Conservation (phyloP, 2,888 invertebrate species). For the Cyaniris semiargus region DNA sequence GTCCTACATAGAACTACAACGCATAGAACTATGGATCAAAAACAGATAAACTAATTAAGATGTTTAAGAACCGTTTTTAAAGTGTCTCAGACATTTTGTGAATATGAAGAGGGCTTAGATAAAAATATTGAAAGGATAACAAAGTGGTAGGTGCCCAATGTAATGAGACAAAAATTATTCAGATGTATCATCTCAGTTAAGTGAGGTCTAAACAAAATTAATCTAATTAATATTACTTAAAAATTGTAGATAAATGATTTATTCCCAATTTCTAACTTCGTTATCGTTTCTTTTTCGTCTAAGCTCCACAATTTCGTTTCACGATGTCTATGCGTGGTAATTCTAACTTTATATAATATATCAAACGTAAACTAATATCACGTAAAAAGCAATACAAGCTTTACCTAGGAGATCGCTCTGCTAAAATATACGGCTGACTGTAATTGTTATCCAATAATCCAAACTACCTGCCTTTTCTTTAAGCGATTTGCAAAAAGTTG, state of each 20-base stretch:
- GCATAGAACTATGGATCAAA: constrained; percentile 26
- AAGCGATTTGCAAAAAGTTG: neutral
- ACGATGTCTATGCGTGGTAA: constrained; percentile 4
- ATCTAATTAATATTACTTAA: too few species aligned
- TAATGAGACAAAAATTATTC: too few species aligned
- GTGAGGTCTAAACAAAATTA: too few species aligned
- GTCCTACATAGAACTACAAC: constrained; percentile 60
- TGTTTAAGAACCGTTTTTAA: neutral
- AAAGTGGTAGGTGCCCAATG: too few species aligned
- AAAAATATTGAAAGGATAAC: too few species aligned
- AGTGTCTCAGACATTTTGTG: neutral
- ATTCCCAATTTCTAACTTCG: neutral
- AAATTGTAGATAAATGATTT: neutral
- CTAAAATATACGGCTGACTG: constrained; percentile 35
- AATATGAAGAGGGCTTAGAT: too few species aligned
- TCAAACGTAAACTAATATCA: constrained; percentile 58
- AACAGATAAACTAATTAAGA: neutral
- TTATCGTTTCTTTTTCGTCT: neutral
- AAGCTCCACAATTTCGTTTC: neutral
- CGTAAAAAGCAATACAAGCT: constrained; percentile 57
- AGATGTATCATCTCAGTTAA: too few species aligned
- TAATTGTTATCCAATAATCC: neutral
- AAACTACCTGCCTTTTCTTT: neutral
- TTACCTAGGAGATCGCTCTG: constrained; percentile 53
- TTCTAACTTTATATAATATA: constrained; percentile 35